Base-by-base conservation (phyloP, 2,113 vertebrate genomes). In the Parus major region DNA sequence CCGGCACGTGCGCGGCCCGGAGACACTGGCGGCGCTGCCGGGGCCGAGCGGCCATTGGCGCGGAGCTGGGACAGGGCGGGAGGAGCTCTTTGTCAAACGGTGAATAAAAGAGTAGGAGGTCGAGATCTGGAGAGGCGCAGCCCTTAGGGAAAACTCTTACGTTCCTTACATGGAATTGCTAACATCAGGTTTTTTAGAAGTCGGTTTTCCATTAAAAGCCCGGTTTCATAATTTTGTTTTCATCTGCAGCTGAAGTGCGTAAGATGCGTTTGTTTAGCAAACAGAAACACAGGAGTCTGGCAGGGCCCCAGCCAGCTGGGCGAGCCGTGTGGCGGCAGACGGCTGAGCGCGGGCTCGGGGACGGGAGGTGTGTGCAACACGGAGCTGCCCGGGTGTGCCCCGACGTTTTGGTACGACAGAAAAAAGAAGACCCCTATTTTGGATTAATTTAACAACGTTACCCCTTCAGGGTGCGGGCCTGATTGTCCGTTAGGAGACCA, bases 401-500 rank as follows among this genome's bases (percentile, higher is more conserved):
- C 25, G 7, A 1, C 0, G 0, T 20, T 41, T 4, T 13, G 18
- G 3, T 7, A 0, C 6, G 8, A 16, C 6, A 15, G 7, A 12
- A 68, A 41, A 39, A 55, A n/a, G 2, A 4, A 47, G 2, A 59
- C 15, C 24, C 4, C 1, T 4, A 0, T 36, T 87, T 46, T 56
- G 12, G 9, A 24, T 50, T 70, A 2, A 5, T 64, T 64, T 57
- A 41, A 36, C 5, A 64, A 6, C 13, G 2, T 12, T 18, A 31
- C 6, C 0, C 0, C 42, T 83, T 44, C 14, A 12, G 18, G 21
- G 8, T 24, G 52, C 11, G 7, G 21, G 11, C n/a, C 57, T 52
- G 33, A 24, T 14, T 4, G 3, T 42, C 59, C 33, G 2, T 41
- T 60, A 55, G 39, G 44, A 61, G 22, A 21, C n/a, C 2, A 0